Evolutionary conservation across 2,888 invertebrate genomes (phyloP).

Genomic region (Seladonia tumulorum): DNA sequence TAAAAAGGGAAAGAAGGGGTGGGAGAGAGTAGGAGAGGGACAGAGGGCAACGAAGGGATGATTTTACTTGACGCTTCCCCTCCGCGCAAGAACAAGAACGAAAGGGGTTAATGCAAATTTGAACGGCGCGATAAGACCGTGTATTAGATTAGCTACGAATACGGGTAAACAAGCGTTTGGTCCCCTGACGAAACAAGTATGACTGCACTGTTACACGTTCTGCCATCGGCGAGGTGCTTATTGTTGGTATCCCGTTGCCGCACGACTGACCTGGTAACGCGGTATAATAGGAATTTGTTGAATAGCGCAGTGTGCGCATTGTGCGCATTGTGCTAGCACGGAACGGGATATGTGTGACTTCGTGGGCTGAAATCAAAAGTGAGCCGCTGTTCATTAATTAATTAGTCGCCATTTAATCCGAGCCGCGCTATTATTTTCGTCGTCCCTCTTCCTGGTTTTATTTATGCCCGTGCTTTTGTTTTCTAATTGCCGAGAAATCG

Average conservation of each 20-base stretch:
- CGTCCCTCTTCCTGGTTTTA: neutral
- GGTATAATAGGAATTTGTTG: conserved; percentile 59
- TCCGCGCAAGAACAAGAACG: neutral
- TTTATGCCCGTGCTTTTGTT: neutral
- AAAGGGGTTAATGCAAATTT: conserved; percentile 44
- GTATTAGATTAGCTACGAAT: conserved; percentile 63
- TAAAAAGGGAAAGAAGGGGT: neutral
- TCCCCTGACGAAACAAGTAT: conserved; percentile 43
- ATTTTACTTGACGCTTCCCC: neutral
- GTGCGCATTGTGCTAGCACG: neutral
- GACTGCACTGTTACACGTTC: conserved; percentile 50
- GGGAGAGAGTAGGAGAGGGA: neutral
- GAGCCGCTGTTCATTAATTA: neutral
- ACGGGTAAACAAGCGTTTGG: conserved; percentile 61
- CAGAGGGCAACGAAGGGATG: neutral
- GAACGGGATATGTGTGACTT: neutral
- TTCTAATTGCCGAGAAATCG: neutral
- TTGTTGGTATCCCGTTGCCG: conserved; percentile 54
- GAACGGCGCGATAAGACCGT: conserved; percentile 47
- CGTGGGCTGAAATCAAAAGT: neutral
- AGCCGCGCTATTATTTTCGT: neutral
- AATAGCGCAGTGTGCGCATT: conserved; percentile 19
- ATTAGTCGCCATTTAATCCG: neutral
- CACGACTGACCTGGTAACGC: conserved; percentile 41
- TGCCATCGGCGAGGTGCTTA: conserved; percentile 66